phyloP scores from a whole-genome alignment of 2,113 vertebrate species.

The Sceloporus tristichus region DNA sequence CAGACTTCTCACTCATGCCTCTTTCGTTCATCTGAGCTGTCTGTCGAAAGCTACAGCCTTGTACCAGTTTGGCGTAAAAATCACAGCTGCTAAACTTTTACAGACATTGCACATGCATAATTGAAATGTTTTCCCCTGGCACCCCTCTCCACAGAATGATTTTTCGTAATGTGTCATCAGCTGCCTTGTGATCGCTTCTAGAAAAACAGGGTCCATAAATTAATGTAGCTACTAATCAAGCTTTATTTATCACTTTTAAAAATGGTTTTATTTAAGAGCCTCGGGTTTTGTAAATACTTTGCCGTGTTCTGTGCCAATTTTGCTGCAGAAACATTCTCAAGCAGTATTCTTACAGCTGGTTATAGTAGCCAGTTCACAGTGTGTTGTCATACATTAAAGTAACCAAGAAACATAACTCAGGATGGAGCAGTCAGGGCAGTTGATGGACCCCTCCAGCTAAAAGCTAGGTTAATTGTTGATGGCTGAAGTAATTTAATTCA shows the following conservation, averaged over 20 bases:
- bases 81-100: slow-evolving; percentile 54
- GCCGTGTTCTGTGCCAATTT: neutral
- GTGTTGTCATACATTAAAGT: neutral
- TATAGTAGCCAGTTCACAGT: neutral
- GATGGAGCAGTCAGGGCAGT: neutral
- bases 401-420: neutral
- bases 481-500: neutral
- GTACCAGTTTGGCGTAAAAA: slow-evolving; percentile 33
- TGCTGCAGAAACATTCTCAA: neutral
- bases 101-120: slow-evolving; percentile 38
- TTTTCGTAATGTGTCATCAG: slow-evolving; percentile 27
- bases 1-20: slow-evolving; percentile 21
- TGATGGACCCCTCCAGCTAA: too few species aligned
- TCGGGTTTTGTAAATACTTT: rapidly evolving
- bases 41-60: slow-evolving; percentile 27
- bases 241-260: slow-evolving; percentile 24
- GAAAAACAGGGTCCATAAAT: slow-evolving; percentile 19
- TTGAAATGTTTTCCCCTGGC: slow-evolving; percentile 33
- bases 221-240: neutral
- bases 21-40: slow-evolving; percentile 26
- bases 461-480: neutral
- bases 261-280: slow-evolving; percentile 14
- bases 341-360: neutral
- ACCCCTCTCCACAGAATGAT: slow-evolving; percentile 6
- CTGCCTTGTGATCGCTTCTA: slow-evolving; percentile 25